phyloP scores from a whole-genome alignment of 2,113 vertebrate genomes.

The Mus spicilegus region DNA sequence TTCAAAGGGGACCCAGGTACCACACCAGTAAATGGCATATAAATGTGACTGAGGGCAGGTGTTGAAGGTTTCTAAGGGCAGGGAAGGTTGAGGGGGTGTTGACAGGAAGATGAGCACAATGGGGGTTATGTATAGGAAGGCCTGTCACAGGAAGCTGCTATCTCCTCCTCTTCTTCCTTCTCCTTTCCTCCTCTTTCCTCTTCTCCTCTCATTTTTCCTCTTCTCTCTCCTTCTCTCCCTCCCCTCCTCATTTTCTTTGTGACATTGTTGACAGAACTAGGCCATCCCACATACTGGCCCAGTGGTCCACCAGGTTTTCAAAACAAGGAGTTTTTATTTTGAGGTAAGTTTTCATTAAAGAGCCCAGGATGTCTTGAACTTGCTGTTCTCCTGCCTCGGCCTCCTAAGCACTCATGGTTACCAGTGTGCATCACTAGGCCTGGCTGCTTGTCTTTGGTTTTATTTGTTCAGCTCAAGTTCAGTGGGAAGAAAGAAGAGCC shows the following conservation, averaged over 20 bases:
- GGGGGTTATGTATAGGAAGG: background rate
- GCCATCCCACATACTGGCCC: background rate
- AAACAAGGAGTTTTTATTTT: background rate
- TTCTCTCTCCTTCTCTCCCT: accelerated
- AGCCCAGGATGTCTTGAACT: background rate
- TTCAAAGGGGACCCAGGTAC: background rate
- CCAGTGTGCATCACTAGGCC: background rate
- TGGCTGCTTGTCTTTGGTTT: background rate
- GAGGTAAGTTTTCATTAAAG: background rate
- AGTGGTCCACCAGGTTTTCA: background rate
- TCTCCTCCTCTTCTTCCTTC: background rate
- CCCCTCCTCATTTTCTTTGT: background rate
- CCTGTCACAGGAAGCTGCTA: background rate
- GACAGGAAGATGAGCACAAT: background rate
- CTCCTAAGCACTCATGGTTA: background rate
- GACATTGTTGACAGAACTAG: background rate
- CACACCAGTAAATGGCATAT: background rate
- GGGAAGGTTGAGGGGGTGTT: background rate
- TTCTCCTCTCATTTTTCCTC: background rate
- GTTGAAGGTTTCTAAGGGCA: background rate
- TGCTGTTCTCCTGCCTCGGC: background rate
- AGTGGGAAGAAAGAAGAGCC: background rate
- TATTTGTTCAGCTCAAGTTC: background rate
- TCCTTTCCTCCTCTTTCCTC: background rate
- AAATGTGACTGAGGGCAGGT: background rate